Evolutionary conservation across 2,113 vertebrate species (phyloP), one percentile per base, ranked within the genome.

Genomic region (Tapirus terrestris): DNA sequence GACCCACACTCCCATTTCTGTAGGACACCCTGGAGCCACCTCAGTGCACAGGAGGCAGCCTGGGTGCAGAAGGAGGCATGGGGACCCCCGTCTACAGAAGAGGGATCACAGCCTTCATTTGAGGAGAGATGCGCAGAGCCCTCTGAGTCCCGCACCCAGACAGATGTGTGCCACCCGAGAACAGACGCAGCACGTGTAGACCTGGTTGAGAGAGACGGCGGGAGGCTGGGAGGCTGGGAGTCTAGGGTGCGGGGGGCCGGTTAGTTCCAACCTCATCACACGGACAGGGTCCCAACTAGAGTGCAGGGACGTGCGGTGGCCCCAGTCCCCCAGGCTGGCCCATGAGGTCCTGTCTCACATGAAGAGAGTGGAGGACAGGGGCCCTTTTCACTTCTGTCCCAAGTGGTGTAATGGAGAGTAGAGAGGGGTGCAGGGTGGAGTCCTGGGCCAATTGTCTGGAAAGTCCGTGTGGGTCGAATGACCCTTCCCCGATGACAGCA

Each of bases 251-350:
- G 11, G 63, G 29, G 60, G 8, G 8, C 21, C 12, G 29, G 63
- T 33, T 12, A 29, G 12, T 33, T 33, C 13, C 14, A 1, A 16
- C 25, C 27, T 75, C 43, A 48, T 9, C 3, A 25, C 14, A 3
- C 0, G 2, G 43, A 29, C 2, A 25, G 0, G 43, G 13, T 16
- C 43, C 73, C 73, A 1, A 29, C 13, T 0, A 12, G 6, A 13
- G 43, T 4, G 25, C 43, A 18, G 7, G 73, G 73, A 48, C 1
- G 1, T 14, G 27, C 1, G 36, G 25, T 8, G 43, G 43, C 43
- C 72, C 73, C 61, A 27, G 13, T 25, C 27, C 39, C 29, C 12
- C 7, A 75, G 18, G 73, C 65, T 29, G 43, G 25, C 43, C 8
- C 43, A 3, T 5, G 25, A 65, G 29, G 14, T 13, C 10, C 75